Evolutionary conservation across 1,140 invertebrate species (phyloP).

Genomic region (Diprion similis): DNA sequence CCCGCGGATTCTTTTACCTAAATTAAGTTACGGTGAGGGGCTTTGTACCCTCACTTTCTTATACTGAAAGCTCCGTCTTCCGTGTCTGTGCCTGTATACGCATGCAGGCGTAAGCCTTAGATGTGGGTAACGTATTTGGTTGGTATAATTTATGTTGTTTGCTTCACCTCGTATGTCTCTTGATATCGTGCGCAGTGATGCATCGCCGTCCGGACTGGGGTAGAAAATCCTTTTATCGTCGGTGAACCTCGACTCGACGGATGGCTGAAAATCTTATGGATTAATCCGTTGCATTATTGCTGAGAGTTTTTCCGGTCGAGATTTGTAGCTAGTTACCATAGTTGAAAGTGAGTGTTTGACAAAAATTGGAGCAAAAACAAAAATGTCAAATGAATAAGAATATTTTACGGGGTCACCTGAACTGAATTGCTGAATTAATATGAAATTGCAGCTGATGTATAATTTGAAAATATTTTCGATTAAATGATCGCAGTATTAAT

Average conservation of each 20-base stretch:
- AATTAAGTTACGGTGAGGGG: conserved; percentile 5
- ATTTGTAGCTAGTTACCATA: too few species aligned
- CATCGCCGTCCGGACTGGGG: neutral
- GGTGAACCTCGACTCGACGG: neutral
- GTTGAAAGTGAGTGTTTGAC: too few species aligned
- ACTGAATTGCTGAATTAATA: too few species aligned
- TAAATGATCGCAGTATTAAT: too few species aligned
- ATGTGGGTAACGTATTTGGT: neutral
- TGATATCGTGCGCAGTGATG: conserved; percentile 4
- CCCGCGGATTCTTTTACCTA: neutral
- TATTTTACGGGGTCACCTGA: too few species aligned
- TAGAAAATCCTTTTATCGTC: neutral
- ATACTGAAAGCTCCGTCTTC: neutral
- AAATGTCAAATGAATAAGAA: too few species aligned
- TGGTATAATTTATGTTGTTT: conserved; percentile 8
- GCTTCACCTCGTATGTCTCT: conserved; percentile 2
- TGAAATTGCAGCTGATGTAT: too few species aligned
- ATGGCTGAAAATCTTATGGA: neutral
- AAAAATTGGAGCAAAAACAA: too few species aligned
- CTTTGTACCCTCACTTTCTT: neutral
- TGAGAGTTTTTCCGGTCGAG: too few species aligned
- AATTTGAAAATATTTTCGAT: too few species aligned
- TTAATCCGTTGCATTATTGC: neutral
- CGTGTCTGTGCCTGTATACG: too few species aligned
- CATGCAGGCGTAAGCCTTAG: neutral